These are phyloP conservation scores for Pyrocoelia pectoralis DNA, from an alignment of 2,888 invertebrate genomes.

Conservation along the genomic window DNA sequence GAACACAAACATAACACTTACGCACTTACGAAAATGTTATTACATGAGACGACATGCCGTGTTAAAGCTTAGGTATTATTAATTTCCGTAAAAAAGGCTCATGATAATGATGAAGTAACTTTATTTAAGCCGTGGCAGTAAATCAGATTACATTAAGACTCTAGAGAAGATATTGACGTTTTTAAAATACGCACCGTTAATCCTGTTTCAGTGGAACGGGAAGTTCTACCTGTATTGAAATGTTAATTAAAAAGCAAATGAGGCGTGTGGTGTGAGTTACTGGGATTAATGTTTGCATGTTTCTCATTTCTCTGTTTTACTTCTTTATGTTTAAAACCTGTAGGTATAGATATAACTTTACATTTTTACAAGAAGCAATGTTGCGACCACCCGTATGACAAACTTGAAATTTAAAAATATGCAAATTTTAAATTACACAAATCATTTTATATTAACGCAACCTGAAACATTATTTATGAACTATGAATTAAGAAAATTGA, in stretches of 20 bases:
- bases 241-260: slow-evolving; percentile 34
- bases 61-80: slow-evolving; percentile 17
- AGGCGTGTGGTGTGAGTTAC: slow-evolving; percentile 30
- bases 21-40: slow-evolving; percentile 26
- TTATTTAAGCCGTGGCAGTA: slow-evolving; percentile 12
- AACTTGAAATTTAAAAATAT: slow-evolving; percentile 18
- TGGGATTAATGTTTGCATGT: slow-evolving; percentile 35
- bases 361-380: slow-evolving; percentile 27
- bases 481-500: slow-evolving; percentile 10
- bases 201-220: slow-evolving; percentile 4
- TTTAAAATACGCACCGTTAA: slow-evolving; percentile 21
- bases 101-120: slow-evolving; percentile 7
- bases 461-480: background rate
- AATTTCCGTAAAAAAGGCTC: slow-evolving; percentile 13
- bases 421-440: slow-evolving; percentile 15
- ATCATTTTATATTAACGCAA: slow-evolving; percentile 13
- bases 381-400: slow-evolving; percentile 31
- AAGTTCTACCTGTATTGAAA: slow-evolving; percentile 33
- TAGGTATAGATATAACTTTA: slow-evolving; percentile 25
- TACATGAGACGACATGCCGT: background rate
- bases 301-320: slow-evolving; percentile 31
- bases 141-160: slow-evolving; percentile 17
- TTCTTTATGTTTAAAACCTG: slow-evolving; percentile 36
- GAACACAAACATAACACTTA: slow-evolving; percentile 37
- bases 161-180: slow-evolving; percentile 17